Base-by-base conservation (phyloP, 2,113 vertebrate species). In the Crocuta crocuta region DNA sequence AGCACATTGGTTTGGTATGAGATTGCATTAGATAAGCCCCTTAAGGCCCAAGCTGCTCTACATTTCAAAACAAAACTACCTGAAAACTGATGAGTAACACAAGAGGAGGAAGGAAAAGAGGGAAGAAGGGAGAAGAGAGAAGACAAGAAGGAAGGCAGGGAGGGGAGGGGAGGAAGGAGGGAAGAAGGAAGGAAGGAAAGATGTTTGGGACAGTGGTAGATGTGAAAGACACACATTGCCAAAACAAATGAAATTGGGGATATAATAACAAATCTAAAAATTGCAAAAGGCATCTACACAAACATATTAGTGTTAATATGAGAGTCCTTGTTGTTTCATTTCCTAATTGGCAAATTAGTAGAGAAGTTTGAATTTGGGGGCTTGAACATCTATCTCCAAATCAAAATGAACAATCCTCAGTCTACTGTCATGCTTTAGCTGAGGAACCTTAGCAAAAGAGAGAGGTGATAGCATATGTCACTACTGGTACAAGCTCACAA, bases 31-130 rank as follows among this genome's bases (percentile, higher is more conserved):
- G 98, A 99, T 99, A 98, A 99, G 99, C 99, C 98, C 99, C 99
- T 98, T 99, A 99, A 99, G 74, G 43, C 98, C 98, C 98, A 98
- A 99, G 98, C 99, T 99, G 71, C 98, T 35, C 99, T 99, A 99
- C 99, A 99, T 99, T 99, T 99, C 99, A 97, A 99, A 99, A 99
- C 99, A 99, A 99, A 99, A 99, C 99, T 98, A 89, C 97, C 98
- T 98, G 98, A 98, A 98, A 98, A 99, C 98, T 99, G 98, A 99
- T 99, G 98, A 99, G 98, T 98, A n/a, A 82, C 79, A 43, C 19
- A 50, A 33, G 35, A 16, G 3, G 8, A 53, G 23, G 39, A 39
- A 68, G 4, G 35, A 35, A 68, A 68, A 48, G 23, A 13, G 12
- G 39, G 13, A 1, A 13, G 5, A 43, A 19, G 1, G 26, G 24